Evolutionary conservation across 1,140 invertebrate species (phyloP).

Genomic region (Orchesella cincta): DNA sequence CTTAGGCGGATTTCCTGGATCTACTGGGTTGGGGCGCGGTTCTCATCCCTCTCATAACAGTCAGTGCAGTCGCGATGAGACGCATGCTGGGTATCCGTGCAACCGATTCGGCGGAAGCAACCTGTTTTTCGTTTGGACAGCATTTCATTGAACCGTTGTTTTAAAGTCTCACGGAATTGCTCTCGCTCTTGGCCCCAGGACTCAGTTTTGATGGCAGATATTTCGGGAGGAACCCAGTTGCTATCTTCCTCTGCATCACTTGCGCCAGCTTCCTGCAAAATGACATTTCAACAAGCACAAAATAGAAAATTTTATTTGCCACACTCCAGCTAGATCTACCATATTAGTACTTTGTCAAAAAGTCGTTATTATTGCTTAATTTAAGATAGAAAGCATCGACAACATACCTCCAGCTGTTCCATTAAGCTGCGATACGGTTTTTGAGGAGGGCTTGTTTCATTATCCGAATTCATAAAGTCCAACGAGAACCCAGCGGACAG

Average conservation of each 20-base stretch:
- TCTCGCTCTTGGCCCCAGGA: conserved; percentile 36
- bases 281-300: not conserved
- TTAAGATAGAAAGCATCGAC: not conserved
- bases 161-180: conserved; percentile 34
- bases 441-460: not conserved
- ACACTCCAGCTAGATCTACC: too few relatives aligned
- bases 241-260: conserved; percentile 38
- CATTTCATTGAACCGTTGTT: conserved; percentile 36
- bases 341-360: not conserved
- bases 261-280: not conserved
- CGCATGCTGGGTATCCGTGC: not conserved
- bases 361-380: not conserved
- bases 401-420: conserved; percentile 41
- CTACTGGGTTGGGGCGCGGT: not conserved
- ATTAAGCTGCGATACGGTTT: conserved; percentile 41
- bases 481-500: too few relatives aligned
- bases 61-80: not conserved
- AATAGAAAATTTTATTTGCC: too few relatives aligned
- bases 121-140: conserved; percentile 14
- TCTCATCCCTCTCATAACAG: conserved; percentile 15
- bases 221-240: conserved; percentile 41
- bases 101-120: conserved; percentile 6
- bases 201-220: conserved; percentile 39
- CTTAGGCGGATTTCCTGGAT: not conserved
- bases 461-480: not conserved